These are phyloP conservation scores for Tenualosa ilisha DNA, from an alignment of 2,797 vertebrate genomes.

Conservation along the genomic window DNA sequence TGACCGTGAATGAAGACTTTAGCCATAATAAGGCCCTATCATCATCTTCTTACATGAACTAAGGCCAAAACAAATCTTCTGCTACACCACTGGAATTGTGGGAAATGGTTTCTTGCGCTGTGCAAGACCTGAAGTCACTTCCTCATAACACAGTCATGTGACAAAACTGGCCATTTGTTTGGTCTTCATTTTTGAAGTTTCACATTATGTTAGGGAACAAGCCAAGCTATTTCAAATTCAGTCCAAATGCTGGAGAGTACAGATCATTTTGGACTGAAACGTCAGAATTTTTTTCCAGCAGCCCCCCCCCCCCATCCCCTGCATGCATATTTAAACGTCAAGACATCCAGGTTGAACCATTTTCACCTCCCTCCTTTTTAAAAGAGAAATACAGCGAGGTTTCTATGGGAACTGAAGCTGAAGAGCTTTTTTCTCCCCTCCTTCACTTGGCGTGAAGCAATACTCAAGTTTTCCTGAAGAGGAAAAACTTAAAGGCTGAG, in stretches of 20 bases:
- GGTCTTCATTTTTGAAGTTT: neutral
- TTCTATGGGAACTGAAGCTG: neutral
- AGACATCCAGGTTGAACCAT: conserved; percentile 4
- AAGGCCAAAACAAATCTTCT: neutral
- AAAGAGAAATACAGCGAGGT: neutral
- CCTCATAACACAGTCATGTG: neutral
- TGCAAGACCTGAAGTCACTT: neutral
- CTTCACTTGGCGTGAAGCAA: neutral
- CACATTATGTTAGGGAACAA: neutral
- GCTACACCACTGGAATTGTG: neutral
- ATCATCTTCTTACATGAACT: neutral
- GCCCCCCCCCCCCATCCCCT: neutral
- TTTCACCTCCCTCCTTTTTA: neutral
- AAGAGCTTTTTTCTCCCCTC: conserved; percentile 15
- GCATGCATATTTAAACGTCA: conserved; percentile 3
- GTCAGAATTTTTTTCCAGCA: neutral
- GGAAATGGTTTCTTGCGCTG: neutral
- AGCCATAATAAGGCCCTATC: neutral
- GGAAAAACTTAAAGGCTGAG: conserved; percentile 20
- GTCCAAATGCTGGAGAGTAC: neutral
- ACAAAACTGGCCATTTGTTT: neutral
- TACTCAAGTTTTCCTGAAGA: conserved; percentile 3
- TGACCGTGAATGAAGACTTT: neutral
- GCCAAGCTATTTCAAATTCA: neutral
- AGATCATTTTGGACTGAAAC: neutral